phyloP scores from a whole-genome alignment of 2,113 vertebrate species.

The Apistogramma diplotaenia region DNA sequence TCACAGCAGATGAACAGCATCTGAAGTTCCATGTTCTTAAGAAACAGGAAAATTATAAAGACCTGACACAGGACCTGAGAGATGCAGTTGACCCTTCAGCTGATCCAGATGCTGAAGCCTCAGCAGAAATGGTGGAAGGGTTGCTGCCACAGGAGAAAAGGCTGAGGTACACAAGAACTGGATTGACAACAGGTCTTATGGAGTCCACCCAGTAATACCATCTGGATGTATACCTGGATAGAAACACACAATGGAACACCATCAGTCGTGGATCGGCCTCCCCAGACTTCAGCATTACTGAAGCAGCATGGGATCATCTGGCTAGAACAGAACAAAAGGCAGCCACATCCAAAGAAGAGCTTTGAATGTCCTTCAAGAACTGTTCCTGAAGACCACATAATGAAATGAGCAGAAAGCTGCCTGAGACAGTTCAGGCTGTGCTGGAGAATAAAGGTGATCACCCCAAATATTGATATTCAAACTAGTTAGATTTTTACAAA shows the following conservation, averaged over 20 bases:
- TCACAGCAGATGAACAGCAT: neutral
- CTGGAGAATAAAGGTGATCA: too few relatives aligned
- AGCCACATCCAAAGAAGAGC: neutral
- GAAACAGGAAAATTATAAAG: accelerated
- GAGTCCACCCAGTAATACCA: neutral
- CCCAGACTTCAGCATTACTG: neutral
- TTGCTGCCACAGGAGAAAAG: neutral
- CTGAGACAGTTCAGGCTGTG: neutral
- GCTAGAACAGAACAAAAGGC: neutral
- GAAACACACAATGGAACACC: neutral
- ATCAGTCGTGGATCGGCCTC: neutral
- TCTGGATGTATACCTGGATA: neutral
- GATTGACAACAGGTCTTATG: neutral
- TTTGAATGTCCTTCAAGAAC: neutral
- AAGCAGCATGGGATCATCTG: neutral
- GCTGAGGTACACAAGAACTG: neutral
- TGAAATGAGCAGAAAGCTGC: neutral
- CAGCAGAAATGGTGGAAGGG: neutral
- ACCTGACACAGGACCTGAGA: neutral
- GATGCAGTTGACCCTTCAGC: neutral
- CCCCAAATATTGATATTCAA: too few relatives aligned
- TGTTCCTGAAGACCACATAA: neutral
- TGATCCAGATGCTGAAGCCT: neutral
- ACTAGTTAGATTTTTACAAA: too few relatives aligned
- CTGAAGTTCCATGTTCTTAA: neutral